phyloP scores from a whole-genome alignment of 2,113 vertebrate species.

The Strigops habroptila region DNA sequence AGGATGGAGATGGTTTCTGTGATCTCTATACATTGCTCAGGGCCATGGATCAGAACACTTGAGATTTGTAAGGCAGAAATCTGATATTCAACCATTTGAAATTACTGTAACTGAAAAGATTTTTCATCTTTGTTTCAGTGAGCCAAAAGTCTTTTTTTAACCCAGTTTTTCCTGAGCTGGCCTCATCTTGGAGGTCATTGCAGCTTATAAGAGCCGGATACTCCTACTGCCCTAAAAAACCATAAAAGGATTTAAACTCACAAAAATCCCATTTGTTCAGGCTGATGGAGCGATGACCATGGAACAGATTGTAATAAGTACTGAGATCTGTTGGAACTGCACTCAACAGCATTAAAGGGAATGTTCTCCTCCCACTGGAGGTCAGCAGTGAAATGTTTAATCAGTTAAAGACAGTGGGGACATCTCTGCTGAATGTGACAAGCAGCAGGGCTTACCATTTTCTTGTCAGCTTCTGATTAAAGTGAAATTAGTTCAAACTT shows the following conservation, averaged over 20 bases:
- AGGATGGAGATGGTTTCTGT: background rate
- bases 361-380: constrained; percentile 40
- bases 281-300: background rate
- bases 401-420: constrained; percentile 17
- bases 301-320: background rate
- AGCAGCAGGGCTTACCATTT: background rate
- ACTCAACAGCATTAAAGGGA: background rate
- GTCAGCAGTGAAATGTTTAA: constrained; percentile 46
- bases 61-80: constrained; percentile 8
- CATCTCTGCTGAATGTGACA: constrained; percentile 29
- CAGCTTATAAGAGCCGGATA: background rate
- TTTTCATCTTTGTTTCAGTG: background rate
- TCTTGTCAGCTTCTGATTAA: constrained; percentile 32
- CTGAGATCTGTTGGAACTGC: background rate
- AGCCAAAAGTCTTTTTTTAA: background rate
- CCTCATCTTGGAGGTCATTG: background rate
- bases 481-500: constrained; percentile 41
- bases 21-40: background rate
- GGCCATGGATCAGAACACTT: background rate
- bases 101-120: background rate
- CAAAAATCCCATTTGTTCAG: constrained; percentile 35
- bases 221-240: background rate
- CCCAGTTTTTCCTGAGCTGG: background rate
- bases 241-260: background rate
- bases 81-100: background rate